phyloP scores from a whole-genome alignment of 2,797 vertebrate genomes.

The Chromis chromis region DNA sequence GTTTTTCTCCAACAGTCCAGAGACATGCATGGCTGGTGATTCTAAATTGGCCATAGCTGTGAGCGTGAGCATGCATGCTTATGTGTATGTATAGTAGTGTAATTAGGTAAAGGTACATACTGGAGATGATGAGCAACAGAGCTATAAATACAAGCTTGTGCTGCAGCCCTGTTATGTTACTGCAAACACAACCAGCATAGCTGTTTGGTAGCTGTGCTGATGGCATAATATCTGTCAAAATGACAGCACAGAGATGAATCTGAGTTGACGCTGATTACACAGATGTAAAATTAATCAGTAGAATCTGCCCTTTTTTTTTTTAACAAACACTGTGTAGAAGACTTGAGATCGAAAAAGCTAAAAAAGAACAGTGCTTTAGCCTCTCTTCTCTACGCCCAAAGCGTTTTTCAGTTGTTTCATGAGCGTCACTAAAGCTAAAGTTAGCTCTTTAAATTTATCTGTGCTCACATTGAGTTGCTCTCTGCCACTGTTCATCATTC shows the following conservation, averaged over 20 bases:
- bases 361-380: constrained; percentile 25
- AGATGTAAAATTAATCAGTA: constrained; percentile 26
- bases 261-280: constrained; percentile 5
- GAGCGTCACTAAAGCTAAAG: constrained; percentile 13
- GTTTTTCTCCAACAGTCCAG: no score
- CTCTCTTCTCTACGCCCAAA: constrained; percentile 13
- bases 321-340: not conserved
- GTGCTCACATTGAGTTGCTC: constrained; percentile 1
- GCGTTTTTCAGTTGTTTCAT: constrained; percentile 8
- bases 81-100: not conserved
- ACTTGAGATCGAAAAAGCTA: not conserved
- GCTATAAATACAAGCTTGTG: constrained; percentile 13
- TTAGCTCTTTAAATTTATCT: constrained; percentile 18
- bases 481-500: not conserved
- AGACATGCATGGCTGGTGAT: no score
- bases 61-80: no score
- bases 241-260: not conserved
- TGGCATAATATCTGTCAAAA: constrained; percentile 13
- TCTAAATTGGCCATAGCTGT: no score
- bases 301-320: not conserved
- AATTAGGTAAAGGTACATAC: not conserved
- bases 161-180: constrained; percentile 12
- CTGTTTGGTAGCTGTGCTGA: constrained; percentile 1
- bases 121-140: not conserved
- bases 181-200: constrained; percentile 1